These are phyloP conservation scores for Adoxophyes honmai DNA, from an alignment of 1,140 invertebrate species.

Conservation along the genomic window DNA sequence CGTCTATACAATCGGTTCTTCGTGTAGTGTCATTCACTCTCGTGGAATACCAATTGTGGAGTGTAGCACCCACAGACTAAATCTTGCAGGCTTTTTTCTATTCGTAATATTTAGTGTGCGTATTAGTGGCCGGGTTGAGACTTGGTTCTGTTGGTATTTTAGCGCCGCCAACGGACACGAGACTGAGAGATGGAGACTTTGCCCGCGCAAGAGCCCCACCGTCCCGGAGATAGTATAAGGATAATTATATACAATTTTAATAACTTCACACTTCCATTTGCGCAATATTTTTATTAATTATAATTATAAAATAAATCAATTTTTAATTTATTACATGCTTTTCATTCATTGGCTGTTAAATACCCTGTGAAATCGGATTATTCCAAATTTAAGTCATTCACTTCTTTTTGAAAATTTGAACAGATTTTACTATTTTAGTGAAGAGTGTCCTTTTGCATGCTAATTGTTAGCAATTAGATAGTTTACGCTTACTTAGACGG, in stretches of 20 bases:
- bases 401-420: constrained; percentile 53
- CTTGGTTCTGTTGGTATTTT: constrained; percentile 62
- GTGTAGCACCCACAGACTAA: constrained; percentile 28
- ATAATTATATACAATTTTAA: constrained; percentile 42
- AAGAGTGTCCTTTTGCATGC: constrained; percentile 66
- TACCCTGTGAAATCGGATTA: constrained; percentile 33
- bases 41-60: background rate
- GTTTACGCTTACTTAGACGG: constrained; percentile 14
- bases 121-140: constrained; percentile 29
- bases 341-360: constrained; percentile 65
- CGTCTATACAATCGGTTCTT: too few species aligned
- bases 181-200: constrained; percentile 70
- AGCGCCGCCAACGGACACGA: constrained; percentile 61
- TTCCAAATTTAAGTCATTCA: constrained; percentile 68
- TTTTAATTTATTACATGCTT: constrained; percentile 61
- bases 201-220: constrained; percentile 62
- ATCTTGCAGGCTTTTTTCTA: constrained; percentile 12
- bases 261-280: constrained; percentile 28
- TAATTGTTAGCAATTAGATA: constrained; percentile 30
- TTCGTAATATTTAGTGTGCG: constrained; percentile 31
- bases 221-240: constrained; percentile 72
- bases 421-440: constrained; percentile 22
- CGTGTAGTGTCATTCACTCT: too few species aligned
- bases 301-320: constrained; percentile 54
- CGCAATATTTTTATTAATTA: constrained; percentile 57